A percentile compares a stretch with the other conserved stretches of the same genome.
phyloP scores from a whole-genome alignment of 2,113 vertebrate species.

The Mustela nigripes region DNA sequence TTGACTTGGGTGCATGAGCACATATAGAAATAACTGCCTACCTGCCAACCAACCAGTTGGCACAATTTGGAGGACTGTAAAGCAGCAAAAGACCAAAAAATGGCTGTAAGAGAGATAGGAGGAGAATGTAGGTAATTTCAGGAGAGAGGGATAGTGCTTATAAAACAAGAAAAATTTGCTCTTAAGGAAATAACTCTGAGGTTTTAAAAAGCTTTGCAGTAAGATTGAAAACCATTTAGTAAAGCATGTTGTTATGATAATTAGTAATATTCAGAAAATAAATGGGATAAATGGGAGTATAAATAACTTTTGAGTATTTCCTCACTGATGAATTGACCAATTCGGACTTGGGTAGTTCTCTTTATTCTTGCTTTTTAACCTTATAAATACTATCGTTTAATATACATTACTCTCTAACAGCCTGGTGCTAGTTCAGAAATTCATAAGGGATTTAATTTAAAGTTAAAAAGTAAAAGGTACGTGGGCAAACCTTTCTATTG shows the following conservation, averaged over 20 bases:
- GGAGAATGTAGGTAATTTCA: not conserved
- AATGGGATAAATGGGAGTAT: not conserved
- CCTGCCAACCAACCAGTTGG: not conserved
- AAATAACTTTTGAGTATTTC: not conserved
- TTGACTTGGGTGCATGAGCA: not conserved
- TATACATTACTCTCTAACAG: not conserved
- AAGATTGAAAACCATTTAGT: constrained; percentile 16
- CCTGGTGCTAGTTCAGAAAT: not conserved
- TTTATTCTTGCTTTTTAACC: constrained; percentile 20
- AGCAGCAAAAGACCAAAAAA: not conserved
- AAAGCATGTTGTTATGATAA: not conserved
- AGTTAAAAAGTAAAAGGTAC: not conserved
- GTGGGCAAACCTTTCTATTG: not conserved
- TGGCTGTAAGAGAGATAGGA: not conserved
- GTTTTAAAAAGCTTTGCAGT: constrained; percentile 5
- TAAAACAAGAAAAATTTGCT: not conserved
- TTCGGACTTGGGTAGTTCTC: not conserved
- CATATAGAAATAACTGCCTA: not conserved
- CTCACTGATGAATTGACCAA: not conserved
- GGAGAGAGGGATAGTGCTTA: not conserved
- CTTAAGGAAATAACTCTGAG: not conserved
- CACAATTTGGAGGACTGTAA: not conserved
- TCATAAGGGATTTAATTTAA: constrained; percentile 15
- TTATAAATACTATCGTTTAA: not conserved
- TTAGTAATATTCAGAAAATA: constrained; percentile 38